Base-by-base conservation (phyloP, 2,113 vertebrate species). In the Mionectes macconnelli region DNA sequence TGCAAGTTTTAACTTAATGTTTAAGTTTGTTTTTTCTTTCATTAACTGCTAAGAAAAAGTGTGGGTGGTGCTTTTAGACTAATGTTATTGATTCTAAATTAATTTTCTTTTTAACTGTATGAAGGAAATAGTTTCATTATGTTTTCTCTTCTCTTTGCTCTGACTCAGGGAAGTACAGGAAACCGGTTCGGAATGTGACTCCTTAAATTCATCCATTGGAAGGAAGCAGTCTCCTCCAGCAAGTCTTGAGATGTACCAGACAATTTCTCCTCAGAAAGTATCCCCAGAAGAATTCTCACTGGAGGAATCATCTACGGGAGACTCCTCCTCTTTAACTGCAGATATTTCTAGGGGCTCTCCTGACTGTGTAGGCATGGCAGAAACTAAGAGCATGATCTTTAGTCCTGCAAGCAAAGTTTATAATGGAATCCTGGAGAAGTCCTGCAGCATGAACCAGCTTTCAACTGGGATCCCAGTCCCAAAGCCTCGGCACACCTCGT, bases 351-450 rank as follows among this genome's bases (percentile, higher is more conserved):
- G 98, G 91, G 98, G 98, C 66, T 99, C 99, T 33, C 99, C 99
- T 37, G 99, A 99, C 97, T 98, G 99, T 68, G 98, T 98, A 50
- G 97, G 97, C 72, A 94, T 99, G 52, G 98, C 98, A 12, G 99
- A 99, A 97, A 99, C 99, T 12, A 99, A 99, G 55, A 99, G 99
- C 70, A 98, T 98, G 94, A 98, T 99, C 87, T 99, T 99, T 96
- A 98, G 98, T 35, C 98, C 98, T 42, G 98, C 98, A 23, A 99
- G 98, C 94, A 98, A 99, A 95, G 95, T 98, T 89, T 99, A 99
- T 98, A 99, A 99, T 44, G 99, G 99, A 97, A 98, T 99, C 94
- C 95, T 99, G 98, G 99, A 99, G 98, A 99, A 99, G 95, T 99
- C 99, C 59, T 99, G 99, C 98, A 99, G 99, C 98, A 98, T 99